phyloP scores from a whole-genome alignment of 2,888 invertebrate genomes.

The Ormyrus pomaceus region DNA sequence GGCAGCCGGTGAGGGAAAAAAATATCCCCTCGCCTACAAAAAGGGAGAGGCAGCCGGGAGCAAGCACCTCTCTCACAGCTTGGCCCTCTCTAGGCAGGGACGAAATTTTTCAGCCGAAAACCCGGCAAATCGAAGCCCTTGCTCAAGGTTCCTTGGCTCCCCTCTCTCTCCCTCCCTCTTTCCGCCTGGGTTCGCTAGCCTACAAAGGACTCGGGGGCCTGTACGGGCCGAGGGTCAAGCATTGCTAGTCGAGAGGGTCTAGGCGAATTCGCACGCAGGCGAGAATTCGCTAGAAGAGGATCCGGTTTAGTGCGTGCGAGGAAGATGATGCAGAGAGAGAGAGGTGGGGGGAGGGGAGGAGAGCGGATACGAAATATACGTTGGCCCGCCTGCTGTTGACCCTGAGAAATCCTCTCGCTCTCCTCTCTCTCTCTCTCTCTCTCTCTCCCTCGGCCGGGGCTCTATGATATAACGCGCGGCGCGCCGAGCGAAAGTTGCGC shows the following conservation, averaged over 20 bases:
- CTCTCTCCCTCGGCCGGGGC: background rate
- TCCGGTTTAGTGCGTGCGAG: constrained; percentile 60
- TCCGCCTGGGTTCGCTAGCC: constrained; percentile 57
- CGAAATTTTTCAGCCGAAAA: constrained; percentile 34
- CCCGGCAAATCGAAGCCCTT: constrained; percentile 47
- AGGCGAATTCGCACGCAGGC: constrained; percentile 40
- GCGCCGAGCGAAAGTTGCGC: constrained; percentile 51
- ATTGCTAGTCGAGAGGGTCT: constrained; percentile 17
- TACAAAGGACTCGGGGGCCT: constrained; percentile 64
- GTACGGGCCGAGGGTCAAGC: constrained; percentile 58
- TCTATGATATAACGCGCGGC: constrained; percentile 62
- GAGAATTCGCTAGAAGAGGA: constrained; percentile 59
- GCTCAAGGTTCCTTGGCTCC: constrained; percentile 28
- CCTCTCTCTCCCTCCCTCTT: constrained; percentile 36
- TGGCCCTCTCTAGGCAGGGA: constrained; percentile 18
- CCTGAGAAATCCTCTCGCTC: constrained; percentile 62
- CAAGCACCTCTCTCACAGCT: background rate
- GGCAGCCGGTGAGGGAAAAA: background rate
- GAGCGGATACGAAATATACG: constrained; percentile 46
- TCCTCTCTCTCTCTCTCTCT: constrained; percentile 9
- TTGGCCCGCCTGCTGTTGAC: constrained; percentile 59
- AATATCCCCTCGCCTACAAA: constrained; percentile 5
- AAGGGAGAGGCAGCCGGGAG: background rate
- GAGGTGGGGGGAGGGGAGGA: constrained; percentile 24
- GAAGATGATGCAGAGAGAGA: constrained; percentile 60